Conservation (phyloP, 2,797 vertebrate genomes). For the Acrocephalus scirpaceus region DNA sequence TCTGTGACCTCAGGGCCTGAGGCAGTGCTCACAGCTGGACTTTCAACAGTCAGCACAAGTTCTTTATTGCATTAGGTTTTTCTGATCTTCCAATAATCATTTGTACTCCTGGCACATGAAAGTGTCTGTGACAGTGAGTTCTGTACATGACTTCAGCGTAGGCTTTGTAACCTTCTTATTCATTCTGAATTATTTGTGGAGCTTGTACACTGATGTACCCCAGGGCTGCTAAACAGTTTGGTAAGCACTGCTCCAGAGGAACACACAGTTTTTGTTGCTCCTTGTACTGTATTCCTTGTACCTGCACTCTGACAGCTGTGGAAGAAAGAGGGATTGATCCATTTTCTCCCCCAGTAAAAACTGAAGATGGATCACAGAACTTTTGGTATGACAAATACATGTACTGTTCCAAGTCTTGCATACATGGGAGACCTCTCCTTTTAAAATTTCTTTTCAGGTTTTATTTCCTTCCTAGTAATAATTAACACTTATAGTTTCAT, state of each 20-base stretch:
- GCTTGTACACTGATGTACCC: background rate
- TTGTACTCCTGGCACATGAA: background rate
- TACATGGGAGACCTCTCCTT: background rate
- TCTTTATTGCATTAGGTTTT: background rate
- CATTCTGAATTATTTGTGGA: background rate
- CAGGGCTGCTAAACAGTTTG: background rate
- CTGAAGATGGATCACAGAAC: background rate
- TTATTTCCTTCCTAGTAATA: background rate
- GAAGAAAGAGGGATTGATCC: background rate
- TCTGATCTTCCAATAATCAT: background rate
- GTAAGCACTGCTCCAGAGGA: background rate
- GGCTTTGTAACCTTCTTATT: background rate
- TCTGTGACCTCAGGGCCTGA: background rate
- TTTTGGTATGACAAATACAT: background rate
- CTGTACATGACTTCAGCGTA: background rate
- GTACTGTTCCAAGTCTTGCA: background rate
- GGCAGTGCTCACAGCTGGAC: background rate
- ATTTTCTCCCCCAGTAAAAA: background rate
- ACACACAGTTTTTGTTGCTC: background rate
- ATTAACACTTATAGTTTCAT: background rate
- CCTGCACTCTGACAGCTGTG: background rate
- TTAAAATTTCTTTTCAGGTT: background rate
- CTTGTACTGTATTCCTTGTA: background rate
- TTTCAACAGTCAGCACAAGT: background rate
- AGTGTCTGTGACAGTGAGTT: background rate